These are phyloP conservation scores for Sebastes reedi DNA, from an alignment of 2,797 vertebrate species.

Conservation along the genomic window DNA sequence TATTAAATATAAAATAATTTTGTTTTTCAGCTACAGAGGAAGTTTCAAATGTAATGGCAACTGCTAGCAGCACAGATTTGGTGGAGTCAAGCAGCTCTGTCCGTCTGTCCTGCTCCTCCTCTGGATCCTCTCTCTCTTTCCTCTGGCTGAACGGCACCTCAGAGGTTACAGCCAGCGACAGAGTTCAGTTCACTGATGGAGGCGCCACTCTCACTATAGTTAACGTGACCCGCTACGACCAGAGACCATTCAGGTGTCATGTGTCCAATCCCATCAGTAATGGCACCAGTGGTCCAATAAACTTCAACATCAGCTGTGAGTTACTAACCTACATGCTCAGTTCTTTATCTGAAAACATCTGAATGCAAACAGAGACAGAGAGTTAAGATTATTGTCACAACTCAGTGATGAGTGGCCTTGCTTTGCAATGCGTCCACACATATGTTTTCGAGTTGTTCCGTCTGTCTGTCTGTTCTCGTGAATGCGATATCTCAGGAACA, in stretches of 20 bases:
- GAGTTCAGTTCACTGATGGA: slow-evolving; percentile 49
- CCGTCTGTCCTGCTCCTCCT: slow-evolving; percentile 61
- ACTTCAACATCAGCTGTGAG: slow-evolving; percentile 65
- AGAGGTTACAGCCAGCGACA: slow-evolving; percentile 43
- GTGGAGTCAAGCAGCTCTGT: slow-evolving; percentile 61
- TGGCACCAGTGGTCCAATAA: slow-evolving; percentile 21
- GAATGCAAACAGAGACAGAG: no score
- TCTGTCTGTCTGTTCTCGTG: no score
- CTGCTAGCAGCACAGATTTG: slow-evolving; percentile 9
- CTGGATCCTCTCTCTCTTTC: slow-evolving; percentile 53
- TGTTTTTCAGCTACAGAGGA: rapidly evolving
- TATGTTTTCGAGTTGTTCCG: no score
- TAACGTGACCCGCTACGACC: slow-evolving; percentile 58
- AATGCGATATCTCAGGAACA: no score
- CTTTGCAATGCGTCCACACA: neutral
- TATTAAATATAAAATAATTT: no score
- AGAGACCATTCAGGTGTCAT: slow-evolving; percentile 60
- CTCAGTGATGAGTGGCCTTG: no score
- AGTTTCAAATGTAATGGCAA: neutral
- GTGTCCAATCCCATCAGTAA: slow-evolving; percentile 60
- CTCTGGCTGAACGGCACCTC: slow-evolving; percentile 70
- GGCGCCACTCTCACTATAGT: slow-evolving; percentile 51
- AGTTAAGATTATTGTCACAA: no score
- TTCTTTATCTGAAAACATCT: no score
- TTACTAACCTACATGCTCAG: neutral